phyloP scores from a whole-genome alignment of 2,888 invertebrate species.

The Athalia rosae region DNA sequence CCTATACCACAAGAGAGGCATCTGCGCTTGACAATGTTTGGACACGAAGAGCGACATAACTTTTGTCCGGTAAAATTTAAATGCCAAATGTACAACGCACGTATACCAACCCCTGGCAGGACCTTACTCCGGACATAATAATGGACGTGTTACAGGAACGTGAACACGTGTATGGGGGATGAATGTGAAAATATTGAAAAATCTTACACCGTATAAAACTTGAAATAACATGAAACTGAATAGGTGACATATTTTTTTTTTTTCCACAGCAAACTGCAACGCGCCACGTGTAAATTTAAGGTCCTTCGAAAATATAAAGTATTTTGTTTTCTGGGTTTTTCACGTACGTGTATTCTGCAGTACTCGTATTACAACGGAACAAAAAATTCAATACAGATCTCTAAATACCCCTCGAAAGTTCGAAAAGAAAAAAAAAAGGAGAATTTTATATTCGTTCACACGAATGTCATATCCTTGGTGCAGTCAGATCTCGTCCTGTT shows the following conservation, averaged over 20 bases:
- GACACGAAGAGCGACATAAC: slow-evolving; percentile 65
- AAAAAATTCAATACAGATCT: too few species aligned
- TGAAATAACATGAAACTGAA: too few species aligned
- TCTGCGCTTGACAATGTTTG: slow-evolving; percentile 72
- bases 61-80: slow-evolving; percentile 70
- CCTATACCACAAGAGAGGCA: slow-evolving; percentile 54
- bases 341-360: too few species aligned
- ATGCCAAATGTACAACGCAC: slow-evolving; percentile 60
- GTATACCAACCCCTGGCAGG: background rate
- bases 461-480: too few species aligned
- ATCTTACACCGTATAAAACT: background rate
- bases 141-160: slow-evolving; percentile 41
- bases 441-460: too few species aligned
- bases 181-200: slow-evolving; percentile 63
- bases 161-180: slow-evolving; percentile 58
- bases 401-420: too few species aligned
- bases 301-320: background rate
- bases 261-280: background rate
- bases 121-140: slow-evolving; percentile 57
- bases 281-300: background rate
- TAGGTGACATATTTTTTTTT: too few species aligned
- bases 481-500: too few species aligned
- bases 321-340: too few species aligned
- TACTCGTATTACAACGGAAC: too few species aligned
- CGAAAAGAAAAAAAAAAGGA: too few species aligned